These are phyloP conservation scores for Chitala chitala DNA, from an alignment of 2,113 vertebrate species.

Conservation along the genomic window DNA sequence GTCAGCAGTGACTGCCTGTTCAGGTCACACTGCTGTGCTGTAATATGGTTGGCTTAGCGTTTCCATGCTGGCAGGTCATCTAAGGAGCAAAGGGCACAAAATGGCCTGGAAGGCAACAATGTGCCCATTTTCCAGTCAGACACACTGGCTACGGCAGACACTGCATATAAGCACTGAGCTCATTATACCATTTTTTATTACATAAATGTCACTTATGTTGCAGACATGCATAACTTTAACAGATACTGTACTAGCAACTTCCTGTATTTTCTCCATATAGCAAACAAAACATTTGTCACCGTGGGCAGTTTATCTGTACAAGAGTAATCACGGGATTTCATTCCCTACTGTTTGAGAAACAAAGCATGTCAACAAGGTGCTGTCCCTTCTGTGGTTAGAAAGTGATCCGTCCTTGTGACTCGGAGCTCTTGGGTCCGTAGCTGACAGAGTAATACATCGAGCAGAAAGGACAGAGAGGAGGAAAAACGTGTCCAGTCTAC, in stretches of 20 bases:
- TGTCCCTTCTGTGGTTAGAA: not conserved
- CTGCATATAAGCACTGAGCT: no score
- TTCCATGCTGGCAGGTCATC: no score
- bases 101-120: no score
- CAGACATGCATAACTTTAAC: not conserved
- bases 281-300: not conserved
- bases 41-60: no score
- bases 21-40: no score
- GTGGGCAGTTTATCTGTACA: not conserved
- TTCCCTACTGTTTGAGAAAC: not conserved
- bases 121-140: no score
- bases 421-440: not conserved
- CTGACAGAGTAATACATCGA: not conserved
- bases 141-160: no score
- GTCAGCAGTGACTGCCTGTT: no score
- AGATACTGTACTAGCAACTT: not conserved
- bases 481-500: slow-evolving; percentile 47
- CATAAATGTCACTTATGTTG: not conserved
- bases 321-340: not conserved
- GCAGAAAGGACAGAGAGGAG: not conserved
- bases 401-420: not conserved
- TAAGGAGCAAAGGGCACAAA: no score
- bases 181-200: no score
- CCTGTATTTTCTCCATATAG: not conserved
- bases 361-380: not conserved